Base-by-base conservation (phyloP, 2,113 vertebrate species). In the Sebastes schlegelii region DNA sequence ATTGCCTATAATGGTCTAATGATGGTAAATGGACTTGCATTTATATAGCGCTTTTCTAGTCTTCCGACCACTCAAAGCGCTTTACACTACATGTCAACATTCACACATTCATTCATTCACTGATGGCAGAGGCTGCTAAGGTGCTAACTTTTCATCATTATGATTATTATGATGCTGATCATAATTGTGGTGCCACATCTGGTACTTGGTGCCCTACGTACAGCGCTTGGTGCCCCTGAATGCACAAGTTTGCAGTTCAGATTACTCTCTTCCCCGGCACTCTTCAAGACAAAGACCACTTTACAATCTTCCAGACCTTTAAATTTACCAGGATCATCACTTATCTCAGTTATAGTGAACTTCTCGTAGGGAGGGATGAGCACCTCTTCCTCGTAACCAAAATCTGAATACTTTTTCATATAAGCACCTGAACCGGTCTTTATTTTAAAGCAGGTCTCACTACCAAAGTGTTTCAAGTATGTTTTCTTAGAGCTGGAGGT, bases 311-410 rank as follows among this genome's bases (percentile, higher is more conserved):
- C 1, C 10, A 65, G 63, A 65, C 10, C 63, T 45, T 12, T 1
- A 46, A 26, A 17, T 45, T 46, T 11, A 10, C 0, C 7, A 19
- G 0, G 17, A 45, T 0, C 9, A 6, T 65, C 45, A 45, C n/a
- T 21, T 55, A 8, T n/a, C 5, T 23, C 21, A 13, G 57, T 60
- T 26, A 60, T 60, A 0, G 13, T n/a, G 26, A 86, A 86, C 55
- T 13, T 49, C 79, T 86, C 84, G 51, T 86, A 78, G 4, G 84
- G 79, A 0, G 79, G 79, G 26, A 86, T 86, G 13, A 78, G 69
- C n/a, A 86, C 64, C 52, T 86, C 84, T 45, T 68, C 0, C 51
- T 86, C 23, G 23, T 23, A 23, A 23, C 79, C 2, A 4, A 13
- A 0, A 0, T 0, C 0, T 8, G 84, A 1, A 45, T 82, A 82